A percentile compares a stretch with the other conserved stretches of the same genome.
phyloP scores from a whole-genome alignment of 1,140 invertebrate genomes.

The Gryon sp. region DNA sequence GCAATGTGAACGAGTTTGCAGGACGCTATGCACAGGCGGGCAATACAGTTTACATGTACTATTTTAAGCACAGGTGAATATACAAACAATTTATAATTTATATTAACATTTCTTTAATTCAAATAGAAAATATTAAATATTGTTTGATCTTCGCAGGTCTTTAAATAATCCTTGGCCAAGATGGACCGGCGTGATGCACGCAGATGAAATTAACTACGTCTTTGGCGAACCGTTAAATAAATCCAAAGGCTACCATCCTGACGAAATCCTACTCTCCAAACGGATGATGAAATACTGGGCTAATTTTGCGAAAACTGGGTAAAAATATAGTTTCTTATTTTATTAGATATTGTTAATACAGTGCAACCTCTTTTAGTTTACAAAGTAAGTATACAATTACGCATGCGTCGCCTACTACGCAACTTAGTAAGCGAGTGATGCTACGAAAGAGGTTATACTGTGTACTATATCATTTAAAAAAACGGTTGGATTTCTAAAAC shows the following conservation, averaged over 20 bases:
- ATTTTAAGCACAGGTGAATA: constrained; percentile 89
- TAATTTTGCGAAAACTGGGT: constrained; percentile 97
- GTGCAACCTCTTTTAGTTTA: too few relatives aligned
- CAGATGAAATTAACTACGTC: constrained; percentile 96
- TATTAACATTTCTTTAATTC: too few relatives aligned
- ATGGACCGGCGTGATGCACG: constrained; percentile 98
- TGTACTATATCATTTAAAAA: too few relatives aligned
- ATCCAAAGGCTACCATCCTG: constrained; percentile 86
- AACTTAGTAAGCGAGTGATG: too few relatives aligned
- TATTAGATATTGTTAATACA: too few relatives aligned
- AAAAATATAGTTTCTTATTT: constrained; percentile 66
- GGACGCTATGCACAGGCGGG: constrained; percentile 92
- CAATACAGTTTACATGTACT: constrained; percentile 96
- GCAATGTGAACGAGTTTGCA: constrained; percentile 95
- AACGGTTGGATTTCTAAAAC: too few relatives aligned
- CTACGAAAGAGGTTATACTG: too few relatives aligned
- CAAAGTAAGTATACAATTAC: too few relatives aligned
- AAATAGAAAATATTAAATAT: constrained; percentile 1
- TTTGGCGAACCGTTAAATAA: constrained; percentile 95
- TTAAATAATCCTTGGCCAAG: constrained; percentile 93
- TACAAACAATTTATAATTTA: neutral
- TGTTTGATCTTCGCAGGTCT: constrained; percentile 80
- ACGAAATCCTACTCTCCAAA: constrained; percentile 90
- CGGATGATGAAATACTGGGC: constrained; percentile 97
- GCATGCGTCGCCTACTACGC: too few relatives aligned